phyloP scores from a whole-genome alignment of 2,888 invertebrate species.

The Sesia bembeciformis region DNA sequence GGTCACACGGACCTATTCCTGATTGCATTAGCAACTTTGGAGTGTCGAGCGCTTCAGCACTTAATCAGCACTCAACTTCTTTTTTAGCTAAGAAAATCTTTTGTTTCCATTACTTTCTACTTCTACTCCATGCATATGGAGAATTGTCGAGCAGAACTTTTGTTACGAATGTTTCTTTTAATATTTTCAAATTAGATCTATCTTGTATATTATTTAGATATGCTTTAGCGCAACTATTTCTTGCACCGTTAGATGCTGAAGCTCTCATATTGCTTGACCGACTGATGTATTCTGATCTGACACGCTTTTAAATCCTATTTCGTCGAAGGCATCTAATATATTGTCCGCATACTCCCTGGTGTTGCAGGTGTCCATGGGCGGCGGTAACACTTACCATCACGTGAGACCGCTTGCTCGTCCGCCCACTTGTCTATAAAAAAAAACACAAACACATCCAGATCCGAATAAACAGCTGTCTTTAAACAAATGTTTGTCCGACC shows the following conservation, averaged over 20 bases:
- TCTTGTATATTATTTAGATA: constrained; percentile 40
- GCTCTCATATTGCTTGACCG: constrained; percentile 64
- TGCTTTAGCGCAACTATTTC: constrained; percentile 60
- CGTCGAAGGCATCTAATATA: constrained; percentile 45
- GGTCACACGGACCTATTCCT: constrained; percentile 55
- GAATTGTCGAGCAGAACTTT: too few relatives aligned
- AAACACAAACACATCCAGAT: too few relatives aligned
- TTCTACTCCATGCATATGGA: constrained; percentile 54
- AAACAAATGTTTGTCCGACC: too few relatives aligned
- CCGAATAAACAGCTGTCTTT: too few relatives aligned
- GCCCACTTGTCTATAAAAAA: too few relatives aligned
- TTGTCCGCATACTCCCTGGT: constrained; percentile 5
- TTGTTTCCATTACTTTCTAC: constrained; percentile 24
- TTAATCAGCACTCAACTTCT: constrained; percentile 47
- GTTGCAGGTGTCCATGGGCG: too few relatives aligned
- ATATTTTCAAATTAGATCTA: constrained; percentile 40
- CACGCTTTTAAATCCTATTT: constrained; percentile 50
- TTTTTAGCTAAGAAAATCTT: constrained; percentile 28
- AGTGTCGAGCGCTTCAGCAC: constrained; percentile 46
- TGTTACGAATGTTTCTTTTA: constrained; percentile 61
- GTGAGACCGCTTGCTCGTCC: too few relatives aligned
- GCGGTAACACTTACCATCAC: too few relatives aligned
- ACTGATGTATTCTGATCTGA: constrained; percentile 38
- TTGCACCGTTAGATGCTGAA: constrained; percentile 55
- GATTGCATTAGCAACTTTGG: constrained; percentile 57